These are phyloP conservation scores for Suncus etruscus DNA, from an alignment of 2,113 vertebrate species.

Conservation along the genomic window DNA sequence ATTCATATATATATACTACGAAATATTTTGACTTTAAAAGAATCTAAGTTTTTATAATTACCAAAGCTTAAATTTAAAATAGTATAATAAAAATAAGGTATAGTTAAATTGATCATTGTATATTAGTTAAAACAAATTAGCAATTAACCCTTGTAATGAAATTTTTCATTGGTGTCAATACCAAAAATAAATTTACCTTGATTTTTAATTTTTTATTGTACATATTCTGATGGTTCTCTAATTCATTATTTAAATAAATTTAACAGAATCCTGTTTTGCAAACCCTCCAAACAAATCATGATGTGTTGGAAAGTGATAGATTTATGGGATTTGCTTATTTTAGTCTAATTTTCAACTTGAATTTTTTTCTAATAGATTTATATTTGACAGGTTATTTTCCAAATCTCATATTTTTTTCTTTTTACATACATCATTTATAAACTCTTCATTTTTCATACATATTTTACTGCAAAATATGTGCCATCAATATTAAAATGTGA, in stretches of 20 bases:
- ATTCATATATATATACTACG: neutral
- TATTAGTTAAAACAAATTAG: neutral
- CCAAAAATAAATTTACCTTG: slow-evolving; percentile 42
- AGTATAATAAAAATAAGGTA: neutral
- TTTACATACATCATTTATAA: slow-evolving; percentile 83
- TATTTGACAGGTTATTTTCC: slow-evolving; percentile 67
- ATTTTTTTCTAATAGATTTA: slow-evolving; percentile 75
- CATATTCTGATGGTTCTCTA: slow-evolving; percentile 28
- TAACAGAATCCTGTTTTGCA: neutral
- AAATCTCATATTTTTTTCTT: slow-evolving; percentile 72
- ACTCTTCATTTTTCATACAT: slow-evolving; percentile 77
- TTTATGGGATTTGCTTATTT: slow-evolving; percentile 77
- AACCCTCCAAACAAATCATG: slow-evolving; percentile 45
- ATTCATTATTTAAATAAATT: slow-evolving; percentile 78
- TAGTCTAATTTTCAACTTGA: slow-evolving; percentile 69
- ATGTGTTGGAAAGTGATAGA: neutral
- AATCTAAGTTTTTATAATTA: slow-evolving; percentile 5
- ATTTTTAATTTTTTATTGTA: neutral
- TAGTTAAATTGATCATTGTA: neutral
- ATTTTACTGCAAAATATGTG: slow-evolving; percentile 82
- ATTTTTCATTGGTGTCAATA: neutral
- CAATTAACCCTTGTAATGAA: neutral
- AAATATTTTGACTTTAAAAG: neutral
- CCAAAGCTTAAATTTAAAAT: neutral
- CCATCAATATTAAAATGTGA: slow-evolving; percentile 84